phyloP scores from a whole-genome alignment of 2,113 vertebrate genomes.

The Candoia aspera region DNA sequence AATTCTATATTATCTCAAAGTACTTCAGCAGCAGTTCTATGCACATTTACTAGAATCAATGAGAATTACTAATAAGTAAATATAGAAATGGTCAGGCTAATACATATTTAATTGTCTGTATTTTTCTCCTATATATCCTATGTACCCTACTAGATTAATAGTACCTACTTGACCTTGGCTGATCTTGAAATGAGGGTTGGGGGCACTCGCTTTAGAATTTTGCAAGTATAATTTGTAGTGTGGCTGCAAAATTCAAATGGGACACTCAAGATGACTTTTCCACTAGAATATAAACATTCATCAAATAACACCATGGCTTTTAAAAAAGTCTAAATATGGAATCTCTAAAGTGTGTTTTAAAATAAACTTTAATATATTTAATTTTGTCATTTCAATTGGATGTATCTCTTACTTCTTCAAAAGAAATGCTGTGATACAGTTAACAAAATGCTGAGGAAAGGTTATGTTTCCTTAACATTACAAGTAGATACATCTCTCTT shows the following conservation, averaged over 20 bases:
- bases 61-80: neutral
- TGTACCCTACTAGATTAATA: no score
- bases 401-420: constrained; percentile 39
- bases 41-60: neutral
- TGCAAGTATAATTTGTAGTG: neutral
- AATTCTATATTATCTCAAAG: neutral
- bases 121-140: neutral
- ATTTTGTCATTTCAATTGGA: constrained; percentile 33
- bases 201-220: neutral
- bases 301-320: neutral
- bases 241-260: neutral
- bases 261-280: neutral
- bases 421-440: constrained; percentile 26
- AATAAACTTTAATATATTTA: constrained; percentile 28
- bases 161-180: no score
- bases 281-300: neutral
- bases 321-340: neutral
- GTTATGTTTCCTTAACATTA: neutral
- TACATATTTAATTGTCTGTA: neutral
- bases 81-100: neutral
- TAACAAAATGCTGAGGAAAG: neutral
- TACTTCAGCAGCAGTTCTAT: neutral
- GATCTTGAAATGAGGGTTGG: constrained; percentile 1
- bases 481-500: neutral
- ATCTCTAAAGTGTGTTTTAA: constrained; percentile 26